Percentiles rank a stretch among this genome's conserved stretches.
These are phyloP conservation scores for Mycetomoellerius zeteki DNA, from an alignment of 1,140 invertebrate genomes.

Conservation along the genomic window DNA sequence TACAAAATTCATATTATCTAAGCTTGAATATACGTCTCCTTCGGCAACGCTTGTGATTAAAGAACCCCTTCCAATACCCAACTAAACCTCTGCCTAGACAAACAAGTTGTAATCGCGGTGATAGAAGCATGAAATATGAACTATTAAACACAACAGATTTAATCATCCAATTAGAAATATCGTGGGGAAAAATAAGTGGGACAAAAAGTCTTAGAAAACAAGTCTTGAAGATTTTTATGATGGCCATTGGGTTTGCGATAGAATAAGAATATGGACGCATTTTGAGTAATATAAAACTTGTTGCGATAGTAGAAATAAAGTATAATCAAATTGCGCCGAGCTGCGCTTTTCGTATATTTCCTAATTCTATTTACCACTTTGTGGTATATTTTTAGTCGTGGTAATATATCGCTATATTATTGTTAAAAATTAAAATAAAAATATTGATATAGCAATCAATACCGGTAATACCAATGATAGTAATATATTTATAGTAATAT, in stretches of 20 bases:
- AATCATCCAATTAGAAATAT: conserved; percentile 67
- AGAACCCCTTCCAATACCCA: conserved; percentile 92
- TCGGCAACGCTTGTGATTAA: conserved; percentile 91
- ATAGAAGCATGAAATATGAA: conserved; percentile 74
- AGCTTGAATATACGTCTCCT: conserved; percentile 85
- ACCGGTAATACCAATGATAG: conserved; percentile 55
- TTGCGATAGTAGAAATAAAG: conserved; percentile 49
- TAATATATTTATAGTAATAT: conserved; percentile 61
- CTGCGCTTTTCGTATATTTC: conserved; percentile 46
- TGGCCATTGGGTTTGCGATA: neutral
- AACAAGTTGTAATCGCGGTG: conserved; percentile 83
- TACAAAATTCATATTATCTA: conserved; percentile 79
- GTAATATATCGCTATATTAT: conserved; percentile 62
- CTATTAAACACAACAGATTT: conserved; percentile 57
- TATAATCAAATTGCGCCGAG: conserved; percentile 41
- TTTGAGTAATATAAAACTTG: conserved; percentile 49
- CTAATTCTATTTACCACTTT: conserved; percentile 39
- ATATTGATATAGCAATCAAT: conserved; percentile 59
- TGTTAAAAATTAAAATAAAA: conserved; percentile 62
- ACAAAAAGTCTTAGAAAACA: conserved; percentile 71
- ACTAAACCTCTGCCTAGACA: conserved; percentile 90
- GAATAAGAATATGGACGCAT: conserved; percentile 52
- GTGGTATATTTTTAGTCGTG: conserved; percentile 20
- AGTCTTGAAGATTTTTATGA: conserved; percentile 63
- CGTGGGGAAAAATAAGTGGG: conserved; percentile 65